Percentiles rank a stretch among this genome's conserved stretches.
These are phyloP conservation scores for Amphiprion clarkii DNA, from an alignment of 2,797 vertebrate species.

Conservation along the genomic window DNA sequence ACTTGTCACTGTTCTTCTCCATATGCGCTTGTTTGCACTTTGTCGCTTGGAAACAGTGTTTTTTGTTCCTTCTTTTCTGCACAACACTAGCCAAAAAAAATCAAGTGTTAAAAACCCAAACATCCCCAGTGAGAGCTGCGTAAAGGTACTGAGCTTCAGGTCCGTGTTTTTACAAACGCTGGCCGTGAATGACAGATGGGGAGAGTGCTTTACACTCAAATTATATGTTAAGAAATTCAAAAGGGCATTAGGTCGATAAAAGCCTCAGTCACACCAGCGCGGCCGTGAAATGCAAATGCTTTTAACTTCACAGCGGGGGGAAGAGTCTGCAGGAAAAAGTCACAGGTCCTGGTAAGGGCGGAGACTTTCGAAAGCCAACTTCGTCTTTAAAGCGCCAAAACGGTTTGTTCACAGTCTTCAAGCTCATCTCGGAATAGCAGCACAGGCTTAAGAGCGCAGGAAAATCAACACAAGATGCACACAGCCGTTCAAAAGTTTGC, in stretches of 20 bases:
- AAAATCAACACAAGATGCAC: too few relatives aligned
- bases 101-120: constrained; percentile 26
- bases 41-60: constrained; percentile 15
- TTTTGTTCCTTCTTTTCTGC: not conserved
- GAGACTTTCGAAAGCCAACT: constrained; percentile 37
- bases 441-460: too few relatives aligned
- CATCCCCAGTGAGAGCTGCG: not conserved
- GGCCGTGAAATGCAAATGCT: constrained; percentile 67
- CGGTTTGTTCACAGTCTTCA: constrained; percentile 11
- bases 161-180: constrained; percentile 24
- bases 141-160: constrained; percentile 30
- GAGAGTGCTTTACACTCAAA: constrained; percentile 50
- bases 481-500: too few relatives aligned
- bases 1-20: not conserved
- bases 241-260: constrained; percentile 60
- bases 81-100: not conserved
- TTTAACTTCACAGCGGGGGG: constrained; percentile 71
- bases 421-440: too few relatives aligned
- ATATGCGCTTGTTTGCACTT: constrained; percentile 4
- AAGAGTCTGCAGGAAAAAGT: constrained; percentile 40
- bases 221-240: constrained; percentile 68
- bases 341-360: constrained; percentile 37
- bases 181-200: constrained; percentile 34
- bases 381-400: constrained; percentile 36
- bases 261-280: constrained; percentile 49